These are phyloP conservation scores for Arvicanthis niloticus DNA, from an alignment of 2,113 vertebrate genomes.

Conservation along the genomic window DNA sequence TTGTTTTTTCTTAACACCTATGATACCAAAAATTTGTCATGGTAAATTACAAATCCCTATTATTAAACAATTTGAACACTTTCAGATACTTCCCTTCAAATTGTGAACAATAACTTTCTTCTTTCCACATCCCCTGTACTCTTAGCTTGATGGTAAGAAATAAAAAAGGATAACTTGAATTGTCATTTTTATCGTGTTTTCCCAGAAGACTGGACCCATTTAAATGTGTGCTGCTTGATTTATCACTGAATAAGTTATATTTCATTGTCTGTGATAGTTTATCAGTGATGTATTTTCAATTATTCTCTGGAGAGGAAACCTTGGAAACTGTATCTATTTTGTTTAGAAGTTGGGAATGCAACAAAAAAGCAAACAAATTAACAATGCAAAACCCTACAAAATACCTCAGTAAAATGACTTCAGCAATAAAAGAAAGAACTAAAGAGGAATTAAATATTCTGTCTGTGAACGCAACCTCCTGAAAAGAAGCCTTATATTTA, in stretches of 20 bases:
- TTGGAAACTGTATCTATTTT: background rate
- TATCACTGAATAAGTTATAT: background rate
- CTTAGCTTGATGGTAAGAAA: background rate
- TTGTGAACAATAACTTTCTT: background rate
- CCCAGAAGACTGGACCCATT: background rate
- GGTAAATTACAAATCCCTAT: background rate
- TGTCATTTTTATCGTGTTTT: background rate
- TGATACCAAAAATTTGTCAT: background rate
- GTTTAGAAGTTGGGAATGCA: background rate
- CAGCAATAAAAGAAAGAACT: background rate
- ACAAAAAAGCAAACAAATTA: background rate
- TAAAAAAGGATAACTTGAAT: background rate
- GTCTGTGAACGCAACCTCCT: background rate
- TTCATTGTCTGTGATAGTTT: background rate
- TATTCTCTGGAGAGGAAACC: constrained; percentile 12
- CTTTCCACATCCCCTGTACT: background rate
- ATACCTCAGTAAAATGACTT: background rate
- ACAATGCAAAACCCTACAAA: background rate
- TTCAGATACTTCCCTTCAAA: background rate
- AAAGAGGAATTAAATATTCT: background rate
- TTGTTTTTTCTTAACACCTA: background rate
- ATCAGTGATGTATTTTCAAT: background rate
- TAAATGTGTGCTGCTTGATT: background rate
- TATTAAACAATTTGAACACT: background rate
- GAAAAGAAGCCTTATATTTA: background rate